Evolutionary conservation across 2,113 vertebrate species (phyloP).

Genomic region (Leucopternis melanops): DNA sequence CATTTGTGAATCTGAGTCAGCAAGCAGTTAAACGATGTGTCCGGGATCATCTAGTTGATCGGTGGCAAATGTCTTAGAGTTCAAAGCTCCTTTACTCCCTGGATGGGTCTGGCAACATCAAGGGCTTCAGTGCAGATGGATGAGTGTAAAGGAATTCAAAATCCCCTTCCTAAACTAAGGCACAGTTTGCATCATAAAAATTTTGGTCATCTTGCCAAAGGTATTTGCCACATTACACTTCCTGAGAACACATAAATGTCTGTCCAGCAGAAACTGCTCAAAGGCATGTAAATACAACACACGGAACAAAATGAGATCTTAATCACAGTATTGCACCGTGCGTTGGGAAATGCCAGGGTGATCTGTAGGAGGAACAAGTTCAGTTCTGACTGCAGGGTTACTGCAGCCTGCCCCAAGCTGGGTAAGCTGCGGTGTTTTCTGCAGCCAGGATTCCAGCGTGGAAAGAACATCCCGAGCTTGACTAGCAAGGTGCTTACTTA

Average conservation of each 20-base stretch:
- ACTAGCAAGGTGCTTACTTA: too few species aligned
- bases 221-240: not conserved
- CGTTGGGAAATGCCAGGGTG: not conserved
- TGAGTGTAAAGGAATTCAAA: not conserved
- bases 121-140: not conserved
- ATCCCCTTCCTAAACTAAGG: not conserved
- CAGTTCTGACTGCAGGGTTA: not conserved
- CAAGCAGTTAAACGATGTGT: not conserved
- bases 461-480: not conserved
- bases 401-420: not conserved
- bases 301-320: not conserved
- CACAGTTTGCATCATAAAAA: not conserved
- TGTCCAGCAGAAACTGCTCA: not conserved
- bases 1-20: not conserved
- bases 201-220: not conserved
- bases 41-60: not conserved
- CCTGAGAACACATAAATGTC: not conserved
- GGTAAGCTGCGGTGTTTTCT: rapidly evolving
- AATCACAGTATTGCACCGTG: rapidly evolving
- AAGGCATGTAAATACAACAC: too few species aligned
- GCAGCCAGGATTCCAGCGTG: rapidly evolving
- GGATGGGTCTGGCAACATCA: not conserved
- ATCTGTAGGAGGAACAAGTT: rapidly evolving
- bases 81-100: not conserved
- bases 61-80: not conserved